Conservation (phyloP, 2,113 vertebrate genomes). For the Paratilapia polleni region DNA sequence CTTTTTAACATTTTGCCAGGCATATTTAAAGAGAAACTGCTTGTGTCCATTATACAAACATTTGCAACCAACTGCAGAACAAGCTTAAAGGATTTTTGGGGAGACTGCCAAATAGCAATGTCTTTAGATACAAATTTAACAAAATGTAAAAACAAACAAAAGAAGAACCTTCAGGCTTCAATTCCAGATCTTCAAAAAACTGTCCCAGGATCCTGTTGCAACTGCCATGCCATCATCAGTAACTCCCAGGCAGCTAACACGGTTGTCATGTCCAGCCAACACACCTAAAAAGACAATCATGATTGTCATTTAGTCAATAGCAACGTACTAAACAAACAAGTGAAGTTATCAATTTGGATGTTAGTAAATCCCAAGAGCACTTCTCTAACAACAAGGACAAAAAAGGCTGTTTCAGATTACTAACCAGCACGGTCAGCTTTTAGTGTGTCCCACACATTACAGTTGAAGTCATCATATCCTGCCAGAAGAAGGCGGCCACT, state of each 20-base stretch:
- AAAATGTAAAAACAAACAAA: not conserved
- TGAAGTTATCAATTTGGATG: not conserved
- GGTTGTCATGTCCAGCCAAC: slow-evolving; percentile 98
- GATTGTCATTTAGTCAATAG: not conserved
- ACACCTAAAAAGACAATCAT: slow-evolving; percentile 83
- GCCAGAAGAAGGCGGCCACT: slow-evolving; percentile 97
- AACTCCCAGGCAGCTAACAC: slow-evolving; percentile 98
- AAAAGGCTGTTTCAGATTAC: not conserved
- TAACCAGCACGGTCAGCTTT: slow-evolving; percentile 97
- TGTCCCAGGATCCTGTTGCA: slow-evolving; percentile 99
- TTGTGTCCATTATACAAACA: not conserved
- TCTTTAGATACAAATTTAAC: not conserved
- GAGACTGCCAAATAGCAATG: not conserved
- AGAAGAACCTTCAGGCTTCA: slow-evolving; percentile 86
- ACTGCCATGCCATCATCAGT: slow-evolving; percentile 99
- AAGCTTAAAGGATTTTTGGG: not conserved
- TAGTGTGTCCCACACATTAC: slow-evolving; percentile 99
- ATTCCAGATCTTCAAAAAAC: slow-evolving; percentile 99
- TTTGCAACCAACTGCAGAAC: not conserved
- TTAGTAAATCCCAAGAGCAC: not conserved
- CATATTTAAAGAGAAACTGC: not conserved
- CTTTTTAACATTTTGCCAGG: not conserved
- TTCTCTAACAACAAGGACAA: not conserved
- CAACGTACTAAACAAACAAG: not conserved
- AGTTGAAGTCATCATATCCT: slow-evolving; percentile 99